A percentile compares a stretch with the other conserved stretches of the same genome.
Conservation (phyloP, 2,888 invertebrate species). For the Polydesmus complanatus region DNA sequence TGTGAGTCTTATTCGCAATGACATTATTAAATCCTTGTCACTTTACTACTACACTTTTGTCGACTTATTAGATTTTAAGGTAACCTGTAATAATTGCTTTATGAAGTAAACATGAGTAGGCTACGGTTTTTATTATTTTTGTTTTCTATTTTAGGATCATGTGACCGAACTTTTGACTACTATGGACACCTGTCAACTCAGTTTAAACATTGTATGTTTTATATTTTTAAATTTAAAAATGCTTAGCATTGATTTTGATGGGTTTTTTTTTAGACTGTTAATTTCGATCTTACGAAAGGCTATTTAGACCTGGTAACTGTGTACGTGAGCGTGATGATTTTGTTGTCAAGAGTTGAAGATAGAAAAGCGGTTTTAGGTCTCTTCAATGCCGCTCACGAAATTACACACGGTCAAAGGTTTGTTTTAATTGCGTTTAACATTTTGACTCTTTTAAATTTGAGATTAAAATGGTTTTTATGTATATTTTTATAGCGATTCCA, state of each 20-base stretch:
- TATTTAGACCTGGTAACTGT: conserved; percentile 90
- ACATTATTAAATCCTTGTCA: conserved; percentile 90
- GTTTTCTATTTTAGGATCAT: conserved; percentile 33
- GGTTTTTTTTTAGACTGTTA: conserved; percentile 48
- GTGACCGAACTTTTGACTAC: conserved; percentile 52
- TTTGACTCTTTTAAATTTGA: neutral
- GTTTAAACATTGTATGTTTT: conserved; percentile 64
- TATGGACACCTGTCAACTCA: conserved; percentile 91
- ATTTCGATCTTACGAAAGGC: conserved; percentile 88
- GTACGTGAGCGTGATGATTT: conserved; percentile 89
- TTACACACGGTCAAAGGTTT: conserved; percentile 65
- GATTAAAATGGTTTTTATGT: neutral
- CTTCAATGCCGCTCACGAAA: conserved; percentile 95
- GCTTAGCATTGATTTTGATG: neutral
- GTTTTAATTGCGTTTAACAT: conserved; percentile 8
- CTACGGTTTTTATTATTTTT: neutral
- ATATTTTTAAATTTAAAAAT: neutral
- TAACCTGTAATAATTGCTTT: conserved; percentile 40
- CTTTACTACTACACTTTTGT: conserved; percentile 98
- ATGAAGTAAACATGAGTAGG: no score
- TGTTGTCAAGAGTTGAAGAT: conserved; percentile 95
- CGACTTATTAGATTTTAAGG: conserved; percentile 93
- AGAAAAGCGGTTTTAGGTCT: conserved; percentile 91
- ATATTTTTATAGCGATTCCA: conserved; percentile 48
- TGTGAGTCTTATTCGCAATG: conserved; percentile 71